Evolutionary conservation across 2,113 vertebrate genomes (phyloP).

Genomic region (Ardeotis arabs): DNA sequence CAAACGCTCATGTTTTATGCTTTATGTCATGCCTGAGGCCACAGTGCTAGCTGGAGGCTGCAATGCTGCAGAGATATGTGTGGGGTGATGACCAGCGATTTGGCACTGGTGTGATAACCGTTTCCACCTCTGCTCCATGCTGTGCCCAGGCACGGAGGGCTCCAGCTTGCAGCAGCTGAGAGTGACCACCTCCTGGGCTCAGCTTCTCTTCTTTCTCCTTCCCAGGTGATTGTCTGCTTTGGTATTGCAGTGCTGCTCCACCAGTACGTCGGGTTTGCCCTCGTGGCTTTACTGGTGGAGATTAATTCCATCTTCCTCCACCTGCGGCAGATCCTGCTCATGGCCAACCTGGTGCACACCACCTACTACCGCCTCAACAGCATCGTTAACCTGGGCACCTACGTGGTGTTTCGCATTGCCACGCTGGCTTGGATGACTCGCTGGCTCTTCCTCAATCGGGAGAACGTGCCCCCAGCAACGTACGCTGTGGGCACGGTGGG

Average conservation of each 20-base stretch:
- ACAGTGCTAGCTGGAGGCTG: not conserved
- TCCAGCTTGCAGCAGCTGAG: not conserved
- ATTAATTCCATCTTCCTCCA: slow-evolving; percentile 93
- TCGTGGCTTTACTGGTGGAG: slow-evolving; percentile 91
- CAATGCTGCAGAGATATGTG: not conserved
- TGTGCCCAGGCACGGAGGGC: not conserved
- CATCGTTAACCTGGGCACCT: slow-evolving; percentile 87
- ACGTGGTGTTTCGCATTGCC: slow-evolving; percentile 88
- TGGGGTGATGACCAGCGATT: not conserved
- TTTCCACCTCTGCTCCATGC: not conserved
- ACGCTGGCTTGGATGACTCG: slow-evolving; percentile 92
- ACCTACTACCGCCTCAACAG: slow-evolving; percentile 85
- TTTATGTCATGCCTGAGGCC: not conserved
- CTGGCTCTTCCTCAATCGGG: slow-evolving; percentile 87
- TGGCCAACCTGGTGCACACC: slow-evolving; percentile 76
- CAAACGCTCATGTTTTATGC: not conserved
- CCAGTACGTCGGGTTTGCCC: slow-evolving; percentile 83
- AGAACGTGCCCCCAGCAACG: slow-evolving; percentile 77
- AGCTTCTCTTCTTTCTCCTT: not conserved
- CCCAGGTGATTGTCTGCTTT: slow-evolving; percentile 89
- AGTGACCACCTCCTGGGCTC: not conserved
- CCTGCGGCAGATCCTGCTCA: slow-evolving; percentile 84
- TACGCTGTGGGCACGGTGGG: slow-evolving; percentile 85
- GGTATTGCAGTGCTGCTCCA: slow-evolving; percentile 79
- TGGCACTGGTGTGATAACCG: rapidly evolving